Percentiles rank a stretch among this genome's conserved stretches.
These are phyloP conservation scores for Eledona agricola DNA, from an alignment of 2,888 invertebrate genomes.

Conservation along the genomic window DNA sequence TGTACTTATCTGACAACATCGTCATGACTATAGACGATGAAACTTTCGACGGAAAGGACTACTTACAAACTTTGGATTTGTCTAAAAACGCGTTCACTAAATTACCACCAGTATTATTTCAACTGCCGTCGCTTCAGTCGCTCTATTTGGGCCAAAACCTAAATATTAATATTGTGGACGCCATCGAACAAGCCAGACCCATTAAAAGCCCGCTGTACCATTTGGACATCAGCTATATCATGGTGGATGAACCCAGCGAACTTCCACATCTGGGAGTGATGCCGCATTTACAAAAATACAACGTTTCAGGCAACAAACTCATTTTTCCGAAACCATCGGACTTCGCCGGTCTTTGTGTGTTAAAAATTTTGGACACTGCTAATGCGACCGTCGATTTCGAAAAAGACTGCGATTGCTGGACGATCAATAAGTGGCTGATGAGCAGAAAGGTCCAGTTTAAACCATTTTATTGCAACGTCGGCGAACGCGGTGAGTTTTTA, in stretches of 20 bases:
- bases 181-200: constrained; percentile 52
- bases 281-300: constrained; percentile 53
- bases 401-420: constrained; percentile 57
- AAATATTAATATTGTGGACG: constrained; percentile 55
- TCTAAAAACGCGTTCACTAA: constrained; percentile 52
- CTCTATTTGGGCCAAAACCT: constrained; percentile 57
- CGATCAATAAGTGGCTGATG: constrained; percentile 54
- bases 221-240: constrained; percentile 55
- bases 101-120: constrained; percentile 55
- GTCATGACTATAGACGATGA: constrained; percentile 53
- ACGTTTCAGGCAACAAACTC: constrained; percentile 55
- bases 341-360: constrained; percentile 57
- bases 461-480: constrained; percentile 48
- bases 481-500: constrained; percentile 48
- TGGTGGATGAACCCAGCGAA: constrained; percentile 45
- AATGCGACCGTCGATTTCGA: constrained; percentile 52
- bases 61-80: constrained; percentile 54
- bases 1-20: constrained; percentile 59
- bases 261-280: constrained; percentile 54
- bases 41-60: constrained; percentile 49
- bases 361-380: constrained; percentile 50
- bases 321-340: constrained; percentile 47
- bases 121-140: constrained; percentile 54
- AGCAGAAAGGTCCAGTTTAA: constrained; percentile 50
- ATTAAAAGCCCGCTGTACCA: constrained; percentile 54